Conservation (phyloP, 1,140 invertebrate species). For the Globodera rostochiensis region DNA sequence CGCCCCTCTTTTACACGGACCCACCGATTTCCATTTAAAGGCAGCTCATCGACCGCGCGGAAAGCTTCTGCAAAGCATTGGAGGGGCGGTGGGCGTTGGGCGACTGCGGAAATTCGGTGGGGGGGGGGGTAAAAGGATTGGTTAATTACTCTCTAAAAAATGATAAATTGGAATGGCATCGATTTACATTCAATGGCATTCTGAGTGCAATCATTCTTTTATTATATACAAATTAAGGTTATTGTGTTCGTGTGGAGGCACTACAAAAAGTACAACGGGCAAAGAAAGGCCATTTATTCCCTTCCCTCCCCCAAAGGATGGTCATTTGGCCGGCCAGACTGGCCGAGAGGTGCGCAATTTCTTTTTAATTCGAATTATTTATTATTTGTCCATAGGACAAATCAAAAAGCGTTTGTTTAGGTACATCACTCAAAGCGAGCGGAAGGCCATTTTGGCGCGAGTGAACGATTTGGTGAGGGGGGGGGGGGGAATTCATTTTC, state of each 20-base stretch:
- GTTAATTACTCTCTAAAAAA: too few species aligned
- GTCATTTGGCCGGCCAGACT: slow-evolving; percentile 64
- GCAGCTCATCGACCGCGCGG: slow-evolving; percentile 64
- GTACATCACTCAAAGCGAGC: slow-evolving; percentile 59
- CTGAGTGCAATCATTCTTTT: too few species aligned
- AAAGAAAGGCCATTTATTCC: slow-evolving; percentile 33
- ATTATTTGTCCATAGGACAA: not conserved
- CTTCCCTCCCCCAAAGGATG: slow-evolving; percentile 42
- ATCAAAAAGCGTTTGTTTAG: slow-evolving; percentile 35
- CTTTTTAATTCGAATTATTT: not conserved
- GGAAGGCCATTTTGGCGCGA: slow-evolving; percentile 54
- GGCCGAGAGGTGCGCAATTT: slow-evolving; percentile 44
- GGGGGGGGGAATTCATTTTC: slow-evolving; percentile 47
- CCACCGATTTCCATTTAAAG: slow-evolving; percentile 42
- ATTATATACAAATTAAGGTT: slow-evolving; percentile 11
- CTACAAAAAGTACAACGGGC: slow-evolving; percentile 55
- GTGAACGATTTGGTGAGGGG: slow-evolving; percentile 62
- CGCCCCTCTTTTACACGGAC: not conserved
- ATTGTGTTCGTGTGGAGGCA: slow-evolving; percentile 65
- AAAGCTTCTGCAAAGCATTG: slow-evolving; percentile 58
- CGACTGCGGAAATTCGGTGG: slow-evolving; percentile 63
- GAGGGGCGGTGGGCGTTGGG: slow-evolving; percentile 64
- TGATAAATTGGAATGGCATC: too few species aligned
- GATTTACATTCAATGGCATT: too few species aligned
- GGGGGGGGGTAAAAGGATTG: not conserved